phyloP scores from a whole-genome alignment of 2,797 vertebrate species.

The Hippoglossus hippoglossus region DNA sequence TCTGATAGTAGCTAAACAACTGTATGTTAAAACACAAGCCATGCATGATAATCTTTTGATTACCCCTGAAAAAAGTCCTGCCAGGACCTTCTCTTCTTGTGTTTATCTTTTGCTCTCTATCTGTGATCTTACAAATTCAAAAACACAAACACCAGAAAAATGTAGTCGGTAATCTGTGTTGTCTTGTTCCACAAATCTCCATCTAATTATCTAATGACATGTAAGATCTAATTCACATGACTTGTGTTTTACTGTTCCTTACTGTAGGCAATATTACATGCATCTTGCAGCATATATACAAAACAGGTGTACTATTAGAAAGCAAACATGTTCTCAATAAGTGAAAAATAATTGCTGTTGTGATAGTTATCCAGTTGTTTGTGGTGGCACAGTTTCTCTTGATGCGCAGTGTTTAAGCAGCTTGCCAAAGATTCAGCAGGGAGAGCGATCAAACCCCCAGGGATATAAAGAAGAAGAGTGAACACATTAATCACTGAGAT shows the following conservation, averaged over 20 bases:
- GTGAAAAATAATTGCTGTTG: conserved; percentile 21
- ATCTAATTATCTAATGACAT: too few relatives aligned
- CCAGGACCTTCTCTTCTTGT: too few relatives aligned
- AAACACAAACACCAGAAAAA: neutral
- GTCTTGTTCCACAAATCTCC: too few relatives aligned
- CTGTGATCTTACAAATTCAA: neutral
- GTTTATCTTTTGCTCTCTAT: neutral
- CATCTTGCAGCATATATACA: neutral
- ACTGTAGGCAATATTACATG: neutral
- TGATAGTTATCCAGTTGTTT: conserved; percentile 19
- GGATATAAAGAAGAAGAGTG: conserved; percentile 26
- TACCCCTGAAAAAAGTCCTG: too few relatives aligned
- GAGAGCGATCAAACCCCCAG: conserved; percentile 46
- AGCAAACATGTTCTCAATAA: conserved; percentile 6
- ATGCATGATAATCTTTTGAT: too few relatives aligned
- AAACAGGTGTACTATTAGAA: too few relatives aligned
- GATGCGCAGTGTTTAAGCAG: conserved; percentile 13
- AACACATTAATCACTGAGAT: conserved; percentile 52
- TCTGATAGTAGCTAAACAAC: too few relatives aligned
- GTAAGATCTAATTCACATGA: too few relatives aligned
- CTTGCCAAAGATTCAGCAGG: conserved; percentile 13
- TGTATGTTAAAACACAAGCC: too few relatives aligned
- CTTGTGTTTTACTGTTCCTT: too few relatives aligned
- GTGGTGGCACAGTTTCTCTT: conserved; percentile 15
- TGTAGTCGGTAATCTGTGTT: too few relatives aligned